These are phyloP conservation scores for Zaprionus davidi DNA, from an alignment of 1,140 invertebrate genomes.

Conservation along the genomic window DNA sequence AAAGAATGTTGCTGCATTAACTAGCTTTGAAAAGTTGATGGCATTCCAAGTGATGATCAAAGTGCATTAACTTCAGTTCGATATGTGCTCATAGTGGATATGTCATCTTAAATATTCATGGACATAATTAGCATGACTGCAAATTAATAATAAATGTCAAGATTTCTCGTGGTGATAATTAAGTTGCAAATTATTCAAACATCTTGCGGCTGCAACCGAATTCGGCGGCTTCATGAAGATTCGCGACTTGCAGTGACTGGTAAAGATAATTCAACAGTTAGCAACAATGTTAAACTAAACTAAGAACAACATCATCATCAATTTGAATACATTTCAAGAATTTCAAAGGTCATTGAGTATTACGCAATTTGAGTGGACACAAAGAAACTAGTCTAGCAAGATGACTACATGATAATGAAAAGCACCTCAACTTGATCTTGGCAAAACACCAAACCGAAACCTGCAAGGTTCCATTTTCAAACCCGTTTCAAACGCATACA, in stretches of 20 bases:
- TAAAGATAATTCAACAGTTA: background rate
- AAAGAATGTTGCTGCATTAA: background rate
- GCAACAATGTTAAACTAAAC: slow-evolving; percentile 1
- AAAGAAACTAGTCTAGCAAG: slow-evolving; percentile 62
- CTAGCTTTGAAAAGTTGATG: background rate
- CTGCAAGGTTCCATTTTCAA: slow-evolving; percentile 35
- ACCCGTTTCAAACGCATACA: slow-evolving; percentile 51
- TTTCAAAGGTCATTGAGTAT: slow-evolving; percentile 59
- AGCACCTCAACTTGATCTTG: slow-evolving; percentile 60
- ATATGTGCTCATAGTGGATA: slow-evolving; percentile 21
- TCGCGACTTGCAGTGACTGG: slow-evolving; percentile 6
- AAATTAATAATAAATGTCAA: slow-evolving; percentile 38
- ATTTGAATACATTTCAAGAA: slow-evolving; percentile 9
- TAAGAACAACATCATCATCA: background rate
- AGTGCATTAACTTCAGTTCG: slow-evolving; percentile 22
- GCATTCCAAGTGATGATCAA: background rate
- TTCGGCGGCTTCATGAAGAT: background rate
- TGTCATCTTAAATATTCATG: slow-evolving; percentile 33
- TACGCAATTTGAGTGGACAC: slow-evolving; percentile 47
- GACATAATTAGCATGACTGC: slow-evolving; percentile 45
- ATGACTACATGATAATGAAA: slow-evolving; percentile 59
- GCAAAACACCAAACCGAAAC: slow-evolving; percentile 29
- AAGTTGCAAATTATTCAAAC: slow-evolving; percentile 24
- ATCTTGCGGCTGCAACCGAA: slow-evolving; percentile 5
- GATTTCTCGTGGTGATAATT: slow-evolving; percentile 25